Evolutionary conservation across 2,888 invertebrate genomes (phyloP), one percentile per base, ranked within the genome.

Genomic region (Hydrotaea cyrtoneurina): DNA sequence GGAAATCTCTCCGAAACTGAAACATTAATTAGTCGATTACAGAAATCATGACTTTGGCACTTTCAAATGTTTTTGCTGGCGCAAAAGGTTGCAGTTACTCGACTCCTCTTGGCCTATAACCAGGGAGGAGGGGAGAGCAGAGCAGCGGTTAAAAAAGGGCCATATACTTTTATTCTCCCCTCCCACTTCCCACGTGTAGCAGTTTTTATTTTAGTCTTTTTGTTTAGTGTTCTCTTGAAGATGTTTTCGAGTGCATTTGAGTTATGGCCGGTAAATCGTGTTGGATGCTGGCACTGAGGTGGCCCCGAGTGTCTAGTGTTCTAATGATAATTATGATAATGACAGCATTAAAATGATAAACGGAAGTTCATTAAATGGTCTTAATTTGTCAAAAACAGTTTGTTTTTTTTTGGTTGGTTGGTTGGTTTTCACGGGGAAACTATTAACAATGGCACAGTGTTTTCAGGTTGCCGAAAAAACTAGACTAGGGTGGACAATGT

Each of bases 341-440:
- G 23, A 17, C 53, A 57, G 36, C 74, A 26, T 43, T 46, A 71
- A 78, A 64, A 81, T 81, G 55, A 76, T 79, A 73, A 85, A 76
- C 81, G 84, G 84, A 85, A 85, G 84, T 81, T 59, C 64, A 81
- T 85, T 85, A 79, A 84, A 81, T 78, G 59, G 23, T 76, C 55
- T 71, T 72, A 78, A 78, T 72, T 78, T 76, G 64, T 78, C 50
- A 73, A 83, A 43, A 74, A 77, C 59, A 59, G 23, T 15, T 23
- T 11, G 21, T 23, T 21, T 55, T 21, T 19, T 19, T 55, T 50
- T 4, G n/a, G n/a, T n/a, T 50, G 13, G 50, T 50, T 13, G 13
- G 31, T 15, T n/a, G n/a, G 50, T 50, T 50, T 50, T 50, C 50
- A 50, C n/a, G 50, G 50, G n/a, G 50, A 50, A n/a, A 15, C n/a